Evolutionary conservation across 2,797 vertebrate genomes (phyloP).

Genomic region (Delichon dasypus): DNA sequence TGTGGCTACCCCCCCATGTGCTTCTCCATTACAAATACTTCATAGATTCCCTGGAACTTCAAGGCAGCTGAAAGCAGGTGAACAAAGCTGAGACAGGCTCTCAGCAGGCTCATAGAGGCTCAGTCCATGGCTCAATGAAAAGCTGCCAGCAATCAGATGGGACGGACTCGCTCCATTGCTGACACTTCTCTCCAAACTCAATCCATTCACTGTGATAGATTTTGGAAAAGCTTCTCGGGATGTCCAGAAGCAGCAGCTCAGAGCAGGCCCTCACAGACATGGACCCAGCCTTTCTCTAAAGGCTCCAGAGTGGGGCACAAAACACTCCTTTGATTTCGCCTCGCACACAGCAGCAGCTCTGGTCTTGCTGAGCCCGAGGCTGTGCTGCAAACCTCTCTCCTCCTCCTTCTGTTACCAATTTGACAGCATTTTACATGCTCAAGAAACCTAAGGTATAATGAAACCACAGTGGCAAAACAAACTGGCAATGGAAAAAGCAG

Average conservation of each 20-base stretch:
- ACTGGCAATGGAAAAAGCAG: not conserved
- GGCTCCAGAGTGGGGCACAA: fast-evolving
- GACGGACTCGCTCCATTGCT: not conserved
- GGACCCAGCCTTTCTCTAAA: not conserved
- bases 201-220: not conserved
- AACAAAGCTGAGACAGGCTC: not conserved
- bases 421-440: not conserved
- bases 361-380: not conserved
- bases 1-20: not conserved
- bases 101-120: fast-evolving
- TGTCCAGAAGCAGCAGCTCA: too few relatives aligned
- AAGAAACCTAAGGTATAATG: not conserved
- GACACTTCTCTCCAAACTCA: fast-evolving
- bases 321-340: not conserved
- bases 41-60: not conserved
- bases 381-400: not conserved
- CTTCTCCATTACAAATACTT: not conserved
- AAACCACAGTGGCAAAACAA: not conserved
- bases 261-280: fast-evolving
- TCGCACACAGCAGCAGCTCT: not conserved
- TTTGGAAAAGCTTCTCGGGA: not conserved
- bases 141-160: not conserved
- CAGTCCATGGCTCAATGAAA: not conserved
- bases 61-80: not conserved
- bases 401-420: not conserved